Base-by-base conservation (phyloP, 2,888 invertebrate species). In the Hypena proboscidalis region DNA sequence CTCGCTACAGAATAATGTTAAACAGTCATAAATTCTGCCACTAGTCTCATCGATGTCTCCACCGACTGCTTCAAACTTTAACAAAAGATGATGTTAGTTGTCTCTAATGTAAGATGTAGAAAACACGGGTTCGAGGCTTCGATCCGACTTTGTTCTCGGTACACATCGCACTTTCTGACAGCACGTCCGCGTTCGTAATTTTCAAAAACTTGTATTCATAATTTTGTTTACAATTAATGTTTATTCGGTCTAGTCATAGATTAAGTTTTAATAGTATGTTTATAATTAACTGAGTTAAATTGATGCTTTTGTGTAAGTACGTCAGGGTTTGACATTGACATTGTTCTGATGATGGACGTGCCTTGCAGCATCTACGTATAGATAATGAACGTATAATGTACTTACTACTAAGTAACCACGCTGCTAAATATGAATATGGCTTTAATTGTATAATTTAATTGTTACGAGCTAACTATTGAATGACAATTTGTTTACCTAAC, bases 1-100 rank as follows among this genome's bases (percentile, higher is more conserved):
- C 34, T 80, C 85, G 2, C 50, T 78, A 17, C 77, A 80, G 43
- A 83, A 80, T 58, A 79, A 73, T 52, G 60, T 70, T 37, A 85
- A 85, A 55, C 70, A 77, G 40, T 49, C 67, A 7, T 75, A 65
- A 69, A 21, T 49, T 13, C 26, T 9, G 7, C n/a, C 8, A 11
- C 13, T 22, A 21, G n/a, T 21, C 14, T 7, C 4, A 33, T 25
- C 9, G 8, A 39, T 3, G 17, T 30, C 19, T 38, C 17, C 8
- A 15, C 6, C 15, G 6, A 10, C 7, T 30, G 17, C 11, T 4
- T 23, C 6, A 19, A n/a, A n/a, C n/a, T n/a, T n/a, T n/a, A n/a
- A n/a, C n/a, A n/a, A n/a, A n/a, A n/a, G n/a, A n/a, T n/a, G n/a
- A n/a, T n/a, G n/a, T n/a, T n/a, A n/a, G n/a, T n/a, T n/a, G n/a